These are phyloP conservation scores for Lasioglossum vierecki DNA, from an alignment of 2,888 invertebrate species.

Conservation along the genomic window DNA sequence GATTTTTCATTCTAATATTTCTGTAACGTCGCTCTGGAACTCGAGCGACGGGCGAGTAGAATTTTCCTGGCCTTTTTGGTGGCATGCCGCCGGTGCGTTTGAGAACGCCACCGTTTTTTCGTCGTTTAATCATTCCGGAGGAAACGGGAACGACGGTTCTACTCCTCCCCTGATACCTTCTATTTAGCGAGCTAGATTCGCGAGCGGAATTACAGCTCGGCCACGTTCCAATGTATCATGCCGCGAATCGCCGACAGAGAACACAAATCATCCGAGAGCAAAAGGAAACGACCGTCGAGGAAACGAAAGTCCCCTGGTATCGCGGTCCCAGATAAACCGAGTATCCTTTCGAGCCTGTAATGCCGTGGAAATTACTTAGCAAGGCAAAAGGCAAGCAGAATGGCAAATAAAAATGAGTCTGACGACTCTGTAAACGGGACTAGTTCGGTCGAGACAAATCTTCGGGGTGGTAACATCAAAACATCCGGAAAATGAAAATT, in stretches of 20 bases:
- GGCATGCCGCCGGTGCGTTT: neutral
- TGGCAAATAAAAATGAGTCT: neutral
- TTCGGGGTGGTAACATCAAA: neutral
- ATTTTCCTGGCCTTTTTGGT: neutral
- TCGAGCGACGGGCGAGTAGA: neutral
- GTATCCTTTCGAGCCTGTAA: conserved; percentile 47
- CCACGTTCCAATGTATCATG: conserved; percentile 47
- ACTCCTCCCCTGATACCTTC: conserved; percentile 1
- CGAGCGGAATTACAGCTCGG: conserved; percentile 39
- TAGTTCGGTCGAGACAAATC: neutral
- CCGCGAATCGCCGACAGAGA: conserved; percentile 29
- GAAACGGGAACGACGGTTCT: conserved; percentile 23
- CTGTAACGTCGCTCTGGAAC: neutral
- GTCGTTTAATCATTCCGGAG: conserved; percentile 32
- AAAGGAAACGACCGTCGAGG: conserved; percentile 37
- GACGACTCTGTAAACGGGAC: neutral
- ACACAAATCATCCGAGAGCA: conserved; percentile 13
- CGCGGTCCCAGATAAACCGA: conserved; percentile 30
- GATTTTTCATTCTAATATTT: neutral
- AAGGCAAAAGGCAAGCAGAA: conserved; percentile 35
- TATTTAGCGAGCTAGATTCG: conserved; percentile 26
- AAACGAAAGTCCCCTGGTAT: conserved; percentile 38
- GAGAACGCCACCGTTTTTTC: neutral
- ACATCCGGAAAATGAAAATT: neutral
- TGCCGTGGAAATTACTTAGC: conserved; percentile 54